phyloP scores from a whole-genome alignment of 2,888 invertebrate species.

The Prostheceraeus crozeri region DNA sequence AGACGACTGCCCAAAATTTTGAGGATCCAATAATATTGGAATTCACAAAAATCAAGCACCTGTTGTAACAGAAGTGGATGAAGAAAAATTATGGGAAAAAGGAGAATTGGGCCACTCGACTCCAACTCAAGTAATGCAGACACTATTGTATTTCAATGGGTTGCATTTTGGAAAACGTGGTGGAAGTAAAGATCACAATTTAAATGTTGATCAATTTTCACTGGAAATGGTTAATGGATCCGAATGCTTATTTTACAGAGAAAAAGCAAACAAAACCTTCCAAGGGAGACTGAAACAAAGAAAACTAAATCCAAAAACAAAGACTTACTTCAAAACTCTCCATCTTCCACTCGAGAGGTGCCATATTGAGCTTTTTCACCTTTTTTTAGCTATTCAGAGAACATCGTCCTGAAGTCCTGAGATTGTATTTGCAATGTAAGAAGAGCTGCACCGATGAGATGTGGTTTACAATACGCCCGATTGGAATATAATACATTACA shows the following conservation, averaged over 20 bases:
- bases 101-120: slow-evolving; percentile 4
- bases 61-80: background rate
- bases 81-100: slow-evolving; percentile 4
- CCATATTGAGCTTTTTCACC: slow-evolving; percentile 22
- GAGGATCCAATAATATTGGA: slow-evolving; percentile 19
- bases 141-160: slow-evolving; percentile 17
- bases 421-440: no score
- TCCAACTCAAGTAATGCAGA: background rate
- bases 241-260: slow-evolving; percentile 9
- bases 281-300: slow-evolving; percentile 14
- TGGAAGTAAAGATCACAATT: background rate
- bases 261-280: slow-evolving; percentile 20
- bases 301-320: slow-evolving; percentile 27
- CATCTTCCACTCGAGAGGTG: slow-evolving; percentile 1
- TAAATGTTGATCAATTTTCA: slow-evolving; percentile 11
- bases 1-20: slow-evolving; percentile 6
- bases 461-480: no score
- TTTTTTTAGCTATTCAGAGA: no score
- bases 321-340: slow-evolving; percentile 27
- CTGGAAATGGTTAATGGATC: slow-evolving; percentile 6
- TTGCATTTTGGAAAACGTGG: slow-evolving; percentile 18
- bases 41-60: background rate
- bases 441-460: no score
- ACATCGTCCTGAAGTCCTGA: no score
- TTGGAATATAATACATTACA: slow-evolving; percentile 31